Evolutionary conservation across 2,113 vertebrate species (phyloP).

Genomic region (Cheilinus undulatus): DNA sequence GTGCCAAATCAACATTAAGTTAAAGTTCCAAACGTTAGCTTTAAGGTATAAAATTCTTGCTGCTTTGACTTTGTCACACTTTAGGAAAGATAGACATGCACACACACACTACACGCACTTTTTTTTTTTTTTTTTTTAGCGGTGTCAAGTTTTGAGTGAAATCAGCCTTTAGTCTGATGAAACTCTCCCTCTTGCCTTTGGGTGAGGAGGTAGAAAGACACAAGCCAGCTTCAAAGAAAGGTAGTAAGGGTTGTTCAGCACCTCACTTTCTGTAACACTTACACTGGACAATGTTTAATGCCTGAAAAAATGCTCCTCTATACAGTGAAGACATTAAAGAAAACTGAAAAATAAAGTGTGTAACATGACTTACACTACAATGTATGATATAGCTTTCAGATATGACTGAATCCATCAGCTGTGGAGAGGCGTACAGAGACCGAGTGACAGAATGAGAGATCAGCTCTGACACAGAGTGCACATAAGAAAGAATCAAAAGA

Average conservation of each 20-base stretch:
- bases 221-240: not conserved
- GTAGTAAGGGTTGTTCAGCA: not conserved
- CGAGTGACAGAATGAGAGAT: conserved; percentile 75
- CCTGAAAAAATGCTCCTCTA: not conserved
- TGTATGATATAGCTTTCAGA: conserved; percentile 71
- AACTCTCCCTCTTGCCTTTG: not conserved
- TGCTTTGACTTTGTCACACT: too few species aligned
- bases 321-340: conserved; percentile 3
- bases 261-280: conserved; percentile 4
- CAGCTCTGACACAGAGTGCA: conserved; percentile 77
- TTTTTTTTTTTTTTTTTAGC: not conserved
- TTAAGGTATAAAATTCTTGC: too few species aligned
- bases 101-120: too few species aligned
- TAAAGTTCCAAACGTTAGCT: too few species aligned
- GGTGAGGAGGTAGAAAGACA: not conserved
- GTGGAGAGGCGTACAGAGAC: conserved; percentile 47
- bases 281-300: not conserved
- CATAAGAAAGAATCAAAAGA: conserved; percentile 76
- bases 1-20: too few species aligned
- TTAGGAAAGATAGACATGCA: too few species aligned
- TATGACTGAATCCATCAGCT: conserved; percentile 64
- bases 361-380: conserved; percentile 47
- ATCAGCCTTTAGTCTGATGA: conserved; percentile 17
- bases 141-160: not conserved
- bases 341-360: conserved; percentile 16